These are phyloP conservation scores for Mus pahari DNA, from an alignment of 2,113 vertebrate species.

Conservation along the genomic window DNA sequence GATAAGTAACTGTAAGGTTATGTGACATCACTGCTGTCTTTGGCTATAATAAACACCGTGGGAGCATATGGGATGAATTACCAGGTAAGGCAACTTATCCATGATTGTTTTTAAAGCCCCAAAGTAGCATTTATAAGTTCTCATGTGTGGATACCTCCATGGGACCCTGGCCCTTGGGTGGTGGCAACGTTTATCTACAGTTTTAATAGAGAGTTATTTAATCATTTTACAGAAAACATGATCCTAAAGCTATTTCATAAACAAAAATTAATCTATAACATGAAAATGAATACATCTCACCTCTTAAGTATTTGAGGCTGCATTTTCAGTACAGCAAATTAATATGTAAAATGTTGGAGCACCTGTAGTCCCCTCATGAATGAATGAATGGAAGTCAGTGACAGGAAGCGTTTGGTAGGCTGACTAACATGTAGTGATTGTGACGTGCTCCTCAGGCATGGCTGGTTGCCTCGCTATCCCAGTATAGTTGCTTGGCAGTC, in stretches of 20 bases:
- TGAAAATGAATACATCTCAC: background rate
- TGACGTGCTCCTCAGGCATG: conserved; percentile 4
- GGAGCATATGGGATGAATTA: background rate
- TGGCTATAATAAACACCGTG: background rate
- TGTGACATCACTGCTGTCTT: background rate
- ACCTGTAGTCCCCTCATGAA: conserved; percentile 19
- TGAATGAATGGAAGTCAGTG: background rate
- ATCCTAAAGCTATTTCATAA: background rate
- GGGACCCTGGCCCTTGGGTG: background rate
- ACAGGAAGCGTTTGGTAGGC: conserved; percentile 32
- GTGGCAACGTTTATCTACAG: background rate
- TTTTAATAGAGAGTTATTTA: conserved; percentile 22
- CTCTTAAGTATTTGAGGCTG: conserved; percentile 1
- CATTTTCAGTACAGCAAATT: conserved; percentile 1
- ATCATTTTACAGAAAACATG: background rate
- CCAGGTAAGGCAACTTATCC: conserved; percentile 8
- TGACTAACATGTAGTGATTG: background rate
- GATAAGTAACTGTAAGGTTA: background rate
- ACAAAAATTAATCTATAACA: background rate
- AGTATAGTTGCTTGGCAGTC: background rate
- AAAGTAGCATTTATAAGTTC: background rate
- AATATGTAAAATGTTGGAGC: conserved; percentile 12
- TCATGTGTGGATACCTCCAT: background rate
- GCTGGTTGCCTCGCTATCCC: background rate
- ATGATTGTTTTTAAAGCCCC: background rate